Evolutionary conservation across 2,797 vertebrate species (phyloP).

Genomic region (Simalia tracyae): DNA sequence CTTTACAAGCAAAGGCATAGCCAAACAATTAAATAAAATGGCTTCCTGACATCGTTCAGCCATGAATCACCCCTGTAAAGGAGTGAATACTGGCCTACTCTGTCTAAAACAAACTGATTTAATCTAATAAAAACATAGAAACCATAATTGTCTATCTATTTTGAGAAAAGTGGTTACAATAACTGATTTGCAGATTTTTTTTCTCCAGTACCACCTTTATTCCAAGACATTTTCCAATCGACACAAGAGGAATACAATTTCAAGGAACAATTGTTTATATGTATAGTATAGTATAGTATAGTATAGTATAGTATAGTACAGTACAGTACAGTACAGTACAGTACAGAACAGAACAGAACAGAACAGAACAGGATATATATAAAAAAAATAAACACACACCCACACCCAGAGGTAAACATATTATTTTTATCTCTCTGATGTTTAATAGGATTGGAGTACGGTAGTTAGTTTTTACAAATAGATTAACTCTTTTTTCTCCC

Average conservation of each 20-base stretch:
- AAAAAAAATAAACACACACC: too few relatives aligned
- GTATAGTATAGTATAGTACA: too few relatives aligned
- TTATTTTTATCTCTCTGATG: background rate
- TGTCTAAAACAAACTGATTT: background rate
- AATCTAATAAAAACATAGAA: background rate
- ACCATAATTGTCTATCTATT: background rate
- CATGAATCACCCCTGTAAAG: background rate
- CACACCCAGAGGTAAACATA: too few relatives aligned
- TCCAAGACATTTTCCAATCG: too few relatives aligned
- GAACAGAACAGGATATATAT: too few relatives aligned
- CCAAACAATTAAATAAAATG: background rate
- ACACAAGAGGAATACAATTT: background rate
- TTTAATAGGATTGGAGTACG: background rate
- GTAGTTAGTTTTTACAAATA: background rate
- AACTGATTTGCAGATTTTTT: background rate
- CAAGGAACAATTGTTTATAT: background rate
- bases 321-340: too few relatives aligned
- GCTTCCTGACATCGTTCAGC: background rate
- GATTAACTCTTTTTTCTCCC: background rate
- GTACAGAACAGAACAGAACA: too few relatives aligned
- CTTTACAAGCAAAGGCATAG: background rate
- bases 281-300: too few relatives aligned
- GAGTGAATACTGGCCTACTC: background rate
- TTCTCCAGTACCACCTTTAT: background rate
- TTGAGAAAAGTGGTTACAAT: background rate